Percentiles rank a stretch among this genome's conserved stretches.
Evolutionary conservation across 2,113 vertebrate genomes (phyloP).

Genomic region (Campylomormyrus tamandua): DNA sequence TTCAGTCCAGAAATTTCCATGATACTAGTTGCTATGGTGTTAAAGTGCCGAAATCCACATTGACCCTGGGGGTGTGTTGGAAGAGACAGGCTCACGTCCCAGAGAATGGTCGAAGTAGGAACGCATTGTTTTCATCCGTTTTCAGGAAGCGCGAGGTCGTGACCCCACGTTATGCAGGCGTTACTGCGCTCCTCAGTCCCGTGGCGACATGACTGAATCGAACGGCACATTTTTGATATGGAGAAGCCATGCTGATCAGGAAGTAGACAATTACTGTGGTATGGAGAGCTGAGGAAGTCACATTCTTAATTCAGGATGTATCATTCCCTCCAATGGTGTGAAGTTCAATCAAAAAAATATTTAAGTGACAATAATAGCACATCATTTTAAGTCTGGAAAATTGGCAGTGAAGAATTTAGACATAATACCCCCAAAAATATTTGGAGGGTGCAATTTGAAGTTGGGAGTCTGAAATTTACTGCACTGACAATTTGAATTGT

Average conservation of each 20-base stretch:
- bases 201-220: not conserved
- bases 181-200: not conserved
- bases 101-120: not conserved
- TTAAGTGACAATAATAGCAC: not conserved
- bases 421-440: not conserved
- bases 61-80: not conserved
- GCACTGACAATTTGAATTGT: not conserved
- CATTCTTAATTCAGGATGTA: not conserved
- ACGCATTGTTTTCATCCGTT: not conserved
- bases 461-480: not conserved
- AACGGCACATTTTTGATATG: not conserved
- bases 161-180: slow-evolving; percentile 5
- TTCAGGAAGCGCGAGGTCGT: not conserved
- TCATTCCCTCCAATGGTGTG: not conserved
- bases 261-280: not conserved
- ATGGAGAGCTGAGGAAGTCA: not conserved
- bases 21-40: not conserved
- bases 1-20: not conserved
- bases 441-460: not conserved
- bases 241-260: not conserved
- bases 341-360: not conserved
- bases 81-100: not conserved
- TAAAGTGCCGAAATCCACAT: not conserved
- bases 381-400: not conserved
- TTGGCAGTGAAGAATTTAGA: not conserved